Conservation (phyloP, 2,888 invertebrate species). For the Lepas anatifera region DNA sequence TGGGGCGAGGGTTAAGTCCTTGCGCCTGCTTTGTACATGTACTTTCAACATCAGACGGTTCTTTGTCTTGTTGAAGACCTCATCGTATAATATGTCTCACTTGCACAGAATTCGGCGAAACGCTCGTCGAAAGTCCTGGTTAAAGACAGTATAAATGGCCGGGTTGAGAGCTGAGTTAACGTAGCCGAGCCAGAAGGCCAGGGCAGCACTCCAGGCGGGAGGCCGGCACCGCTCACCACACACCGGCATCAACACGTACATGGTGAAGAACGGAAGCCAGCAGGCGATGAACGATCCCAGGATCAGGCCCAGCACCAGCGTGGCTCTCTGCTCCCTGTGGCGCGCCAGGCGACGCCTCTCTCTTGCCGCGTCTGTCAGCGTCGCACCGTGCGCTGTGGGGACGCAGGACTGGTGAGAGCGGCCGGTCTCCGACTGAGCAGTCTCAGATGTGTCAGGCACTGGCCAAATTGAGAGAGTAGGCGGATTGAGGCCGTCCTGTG, state of each 20-base stretch:
- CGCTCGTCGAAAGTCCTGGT: conserved; percentile 91
- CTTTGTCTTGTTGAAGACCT: too few species aligned
- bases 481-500: too few species aligned
- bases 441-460: too few species aligned
- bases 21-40: too few species aligned
- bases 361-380: conserved; percentile 81
- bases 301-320: conserved; percentile 88
- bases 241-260: conserved; percentile 75
- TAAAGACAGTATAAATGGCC: conserved; percentile 87
- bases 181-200: conserved; percentile 94
- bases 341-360: conserved; percentile 85
- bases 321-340: conserved; percentile 92
- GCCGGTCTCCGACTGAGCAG: too few species aligned
- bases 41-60: too few species aligned
- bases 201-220: conserved; percentile 71
- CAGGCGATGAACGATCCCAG: conserved; percentile 98
- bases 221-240: conserved; percentile 59
- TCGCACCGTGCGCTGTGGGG: conserved; percentile 46
- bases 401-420: too few species aligned
- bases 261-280: conserved; percentile 95
- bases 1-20: too few species aligned
- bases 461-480: too few species aligned
- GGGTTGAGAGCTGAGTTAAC: conserved; percentile 95
- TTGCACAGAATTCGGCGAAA: conserved; percentile 91
- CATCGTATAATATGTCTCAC: too few species aligned